Percentiles rank a stretch among this genome's conserved stretches.
phyloP scores from a whole-genome alignment of 1,140 invertebrate species.

The Lineus longissimus region DNA sequence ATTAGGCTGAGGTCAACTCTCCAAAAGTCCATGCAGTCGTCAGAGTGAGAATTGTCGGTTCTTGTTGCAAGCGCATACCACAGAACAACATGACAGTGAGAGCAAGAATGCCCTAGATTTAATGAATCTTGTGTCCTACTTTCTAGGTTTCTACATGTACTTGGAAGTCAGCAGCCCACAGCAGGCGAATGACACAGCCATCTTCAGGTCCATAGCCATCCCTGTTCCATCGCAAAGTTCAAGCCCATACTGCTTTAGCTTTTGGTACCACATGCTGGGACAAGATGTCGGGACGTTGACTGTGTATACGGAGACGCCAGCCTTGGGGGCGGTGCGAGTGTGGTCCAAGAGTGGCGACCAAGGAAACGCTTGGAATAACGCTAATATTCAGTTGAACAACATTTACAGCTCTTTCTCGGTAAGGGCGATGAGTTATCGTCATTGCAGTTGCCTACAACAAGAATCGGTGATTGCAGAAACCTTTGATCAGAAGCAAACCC shows the following conservation, averaged over 20 bases:
- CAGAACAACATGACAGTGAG: neutral
- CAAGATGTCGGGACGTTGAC: conserved; percentile 22
- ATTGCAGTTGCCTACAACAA: neutral
- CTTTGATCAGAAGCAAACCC: neutral
- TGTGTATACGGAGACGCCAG: conserved; percentile 14
- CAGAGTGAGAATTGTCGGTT: neutral
- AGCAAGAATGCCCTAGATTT: neutral
- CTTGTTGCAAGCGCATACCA: neutral
- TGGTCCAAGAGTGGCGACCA: conserved; percentile 40
- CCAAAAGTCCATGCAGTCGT: neutral
- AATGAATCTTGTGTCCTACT: neutral
- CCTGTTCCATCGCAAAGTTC: neutral
- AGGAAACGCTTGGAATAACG: conserved; percentile 30
- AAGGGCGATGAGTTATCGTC: neutral
- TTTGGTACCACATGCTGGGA: conserved; percentile 31
- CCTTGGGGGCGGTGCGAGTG: neutral
- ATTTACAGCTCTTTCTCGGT: neutral
- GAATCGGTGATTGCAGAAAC: neutral
- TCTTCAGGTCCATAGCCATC: neutral
- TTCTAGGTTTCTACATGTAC: conserved; percentile 71
- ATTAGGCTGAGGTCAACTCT: neutral
- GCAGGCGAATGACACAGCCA: conserved; percentile 65
- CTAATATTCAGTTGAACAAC: neutral
- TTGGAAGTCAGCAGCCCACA: conserved; percentile 67
- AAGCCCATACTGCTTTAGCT: conserved; percentile 3